Conservation (phyloP, 2,888 invertebrate genomes). For the Halictus ligatus region DNA sequence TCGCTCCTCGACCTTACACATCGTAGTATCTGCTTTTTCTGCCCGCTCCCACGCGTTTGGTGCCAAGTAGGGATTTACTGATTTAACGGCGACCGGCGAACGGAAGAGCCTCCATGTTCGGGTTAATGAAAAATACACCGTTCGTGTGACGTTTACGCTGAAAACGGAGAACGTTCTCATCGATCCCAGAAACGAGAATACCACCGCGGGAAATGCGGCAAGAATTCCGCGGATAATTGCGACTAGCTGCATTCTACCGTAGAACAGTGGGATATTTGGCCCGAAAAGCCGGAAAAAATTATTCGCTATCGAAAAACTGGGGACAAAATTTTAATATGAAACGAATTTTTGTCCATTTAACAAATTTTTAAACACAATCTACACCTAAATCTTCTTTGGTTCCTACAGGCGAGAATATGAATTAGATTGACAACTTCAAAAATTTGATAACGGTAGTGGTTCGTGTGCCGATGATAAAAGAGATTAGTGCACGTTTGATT, state of each 20-base stretch:
- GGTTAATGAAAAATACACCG: slow-evolving; percentile 15
- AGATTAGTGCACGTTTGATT: neutral
- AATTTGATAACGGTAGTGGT: neutral
- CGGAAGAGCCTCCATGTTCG: slow-evolving; percentile 42
- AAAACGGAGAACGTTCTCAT: slow-evolving; percentile 23
- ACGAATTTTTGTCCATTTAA: too few relatives aligned
- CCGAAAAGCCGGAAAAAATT: too few relatives aligned
- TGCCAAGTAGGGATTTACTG: slow-evolving; percentile 63
- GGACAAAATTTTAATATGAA: too few relatives aligned
- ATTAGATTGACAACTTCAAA: neutral
- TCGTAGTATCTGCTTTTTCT: slow-evolving; percentile 65
- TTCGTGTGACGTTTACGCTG: slow-evolving; percentile 17
- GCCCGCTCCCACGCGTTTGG: slow-evolving; percentile 68
- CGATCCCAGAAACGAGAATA: slow-evolving; percentile 27
- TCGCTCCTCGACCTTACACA: slow-evolving; percentile 53
- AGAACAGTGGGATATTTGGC: too few relatives aligned
- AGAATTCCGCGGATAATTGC: neutral
- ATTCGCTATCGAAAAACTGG: too few relatives aligned
- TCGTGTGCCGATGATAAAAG: too few relatives aligned
- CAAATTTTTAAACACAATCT: too few relatives aligned
- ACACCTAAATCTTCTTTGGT: too few relatives aligned
- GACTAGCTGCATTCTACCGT: neutral
- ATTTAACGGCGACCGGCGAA: slow-evolving; percentile 57
- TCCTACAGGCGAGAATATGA: neutral
- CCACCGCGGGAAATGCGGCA: neutral